Base-by-base conservation (phyloP, 2,888 invertebrate species). In the Synergus umbraculus region DNA sequence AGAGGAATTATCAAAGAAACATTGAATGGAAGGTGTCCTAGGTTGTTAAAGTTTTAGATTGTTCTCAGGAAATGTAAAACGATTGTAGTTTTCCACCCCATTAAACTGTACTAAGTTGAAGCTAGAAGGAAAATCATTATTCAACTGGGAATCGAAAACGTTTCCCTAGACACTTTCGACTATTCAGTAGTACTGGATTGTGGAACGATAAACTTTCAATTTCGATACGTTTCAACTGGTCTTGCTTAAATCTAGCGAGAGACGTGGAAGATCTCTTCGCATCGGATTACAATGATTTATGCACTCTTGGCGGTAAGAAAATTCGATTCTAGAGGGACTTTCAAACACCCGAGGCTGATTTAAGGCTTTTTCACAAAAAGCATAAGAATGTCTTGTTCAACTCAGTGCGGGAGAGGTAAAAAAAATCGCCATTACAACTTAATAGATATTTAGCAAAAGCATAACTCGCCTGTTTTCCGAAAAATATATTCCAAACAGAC, bases 211-310 rank as follows among this genome's bases (percentile, higher is more conserved):
- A 73, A 58, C 41, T 73, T 73, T 73, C 54, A 73, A 73, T 73
- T 73, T 73, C 54, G 37, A 69, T 69, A 69, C 9, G 46, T 67
- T 67, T 46, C 46, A 67, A 67, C 67, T 67, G 22, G 22, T 65
- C 76, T 76, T 77, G 65, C 58, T 79, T 73, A 77, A 77, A 64
- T 64, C 69, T 79, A 65, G 46, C 46, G 43, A 76, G 63, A 79
- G 67, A 76, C 67, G 41, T 29, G 77, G 37, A 58, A 69, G 77
- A 76, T 77, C 80, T 60, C 46, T 58, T 77, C 41, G 37, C 46
- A 76, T 80, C 63, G 76, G 73, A 80, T 64, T 76, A 80, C 77
- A 76, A 77, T 80, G 79, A 80, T 80, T 80, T 77, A 80, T 80
- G 54, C 73, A 54, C 37, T 54, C 73, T 54, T 73, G 41, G n/a